Evolutionary conservation across 2,888 invertebrate species (phyloP).

Genomic region (Cataglyphis altisquamis): DNA sequence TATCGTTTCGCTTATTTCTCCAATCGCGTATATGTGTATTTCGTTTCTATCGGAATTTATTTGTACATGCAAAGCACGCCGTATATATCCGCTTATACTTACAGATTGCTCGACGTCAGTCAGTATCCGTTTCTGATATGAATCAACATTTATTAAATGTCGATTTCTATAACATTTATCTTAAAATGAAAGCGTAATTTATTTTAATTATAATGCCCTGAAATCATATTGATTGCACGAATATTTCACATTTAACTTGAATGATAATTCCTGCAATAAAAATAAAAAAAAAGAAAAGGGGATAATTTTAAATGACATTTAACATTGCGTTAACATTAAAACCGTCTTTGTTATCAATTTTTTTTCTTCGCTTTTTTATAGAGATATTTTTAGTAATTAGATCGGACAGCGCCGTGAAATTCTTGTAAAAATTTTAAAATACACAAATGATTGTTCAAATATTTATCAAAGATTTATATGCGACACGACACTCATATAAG

Average conservation of each 20-base stretch:
- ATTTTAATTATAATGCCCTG: slow-evolving; percentile 13
- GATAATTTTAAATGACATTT: slow-evolving; percentile 10
- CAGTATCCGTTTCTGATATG: slow-evolving; percentile 29
- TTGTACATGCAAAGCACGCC: not conserved
- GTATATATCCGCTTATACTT: slow-evolving; percentile 36
- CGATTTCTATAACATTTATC: slow-evolving; percentile 63
- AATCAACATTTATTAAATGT: slow-evolving; percentile 58
- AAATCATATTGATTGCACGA: slow-evolving; percentile 16
- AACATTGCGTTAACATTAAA: not conserved
- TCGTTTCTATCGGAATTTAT: slow-evolving; percentile 17
- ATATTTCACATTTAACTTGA: slow-evolving; percentile 6
- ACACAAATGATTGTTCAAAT: slow-evolving; percentile 8
- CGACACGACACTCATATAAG: slow-evolving; percentile 35
- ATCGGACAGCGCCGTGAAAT: too few relatives aligned
- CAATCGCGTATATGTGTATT: not conserved
- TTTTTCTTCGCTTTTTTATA: slow-evolving; percentile 25
- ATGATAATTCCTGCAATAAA: not conserved
- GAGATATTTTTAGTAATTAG: slow-evolving; percentile 11
- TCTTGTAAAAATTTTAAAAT: slow-evolving; percentile 27
- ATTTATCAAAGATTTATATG: slow-evolving; percentile 18
- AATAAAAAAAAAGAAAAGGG: not conserved
- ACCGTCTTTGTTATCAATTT: not conserved
- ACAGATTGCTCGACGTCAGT: slow-evolving; percentile 59
- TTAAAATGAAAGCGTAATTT: slow-evolving; percentile 65
- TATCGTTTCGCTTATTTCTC: not conserved